Base-by-base conservation (phyloP, 2,113 vertebrate genomes). In the Martes martes region DNA sequence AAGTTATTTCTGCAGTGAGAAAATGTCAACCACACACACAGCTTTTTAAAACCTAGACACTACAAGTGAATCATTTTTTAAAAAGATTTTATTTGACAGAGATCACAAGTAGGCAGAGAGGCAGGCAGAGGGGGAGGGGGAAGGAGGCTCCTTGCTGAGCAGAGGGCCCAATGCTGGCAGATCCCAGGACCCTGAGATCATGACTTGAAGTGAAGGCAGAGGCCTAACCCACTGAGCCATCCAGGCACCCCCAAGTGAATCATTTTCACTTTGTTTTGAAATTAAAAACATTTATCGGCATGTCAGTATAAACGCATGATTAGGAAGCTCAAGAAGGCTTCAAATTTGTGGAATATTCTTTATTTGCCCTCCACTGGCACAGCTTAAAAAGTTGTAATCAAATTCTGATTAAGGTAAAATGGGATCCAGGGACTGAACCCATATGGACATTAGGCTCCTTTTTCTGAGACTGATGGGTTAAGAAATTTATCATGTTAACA, bases 401-500 rank as follows among this genome's bases (percentile, higher is more conserved):
- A 59, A 78, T 91, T 81, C 63, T 28, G 59, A 11, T 82, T 82
- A 93, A 82, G n/a, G 78, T 87, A 45, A 86, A 86, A 93, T 71
- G 11, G 74, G 78, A 82, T 61, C 36, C 31, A 69, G 31, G 94
- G 57, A n/a, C 14, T 69, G 86, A 74, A 87, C 11, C 42, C 63
- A 6, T 50, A 52, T 6, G 18, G 65, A 93, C 57, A 45, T 63
- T 18, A 88, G 15, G 31, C 52, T 79, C 13, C 16, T 81, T 65
- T 73, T 21, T 36, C 78, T 63, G 73, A 96, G 85, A 69, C 83
- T 93, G 3, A 45, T 31, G 52, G 78, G n/a, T 11, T 69, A 81
- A 95, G 31, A 84, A 87, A 42, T 97, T 92, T 69, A 88, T 82
- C 47, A 7, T 74, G 28, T 57, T 92, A 84, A 84, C 31, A 95